Evolutionary conservation across 2,113 vertebrate genomes (phyloP).

Genomic region (Corvus hawaiiensis): DNA sequence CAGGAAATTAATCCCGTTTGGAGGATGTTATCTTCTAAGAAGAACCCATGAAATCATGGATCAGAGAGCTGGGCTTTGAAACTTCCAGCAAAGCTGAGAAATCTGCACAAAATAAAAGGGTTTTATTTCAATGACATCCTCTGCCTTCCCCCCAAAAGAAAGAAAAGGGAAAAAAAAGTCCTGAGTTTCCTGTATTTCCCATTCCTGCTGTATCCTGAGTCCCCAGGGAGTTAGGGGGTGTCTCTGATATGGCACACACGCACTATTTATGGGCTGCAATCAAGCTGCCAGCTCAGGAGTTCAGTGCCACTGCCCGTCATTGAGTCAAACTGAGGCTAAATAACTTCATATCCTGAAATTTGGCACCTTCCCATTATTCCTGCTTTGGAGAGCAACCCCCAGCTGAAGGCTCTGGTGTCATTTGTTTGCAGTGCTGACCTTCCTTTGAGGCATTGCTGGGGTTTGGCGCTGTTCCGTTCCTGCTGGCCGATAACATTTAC

Average conservation of each 20-base stretch:
- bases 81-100: background rate
- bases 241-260: background rate
- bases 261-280: background rate
- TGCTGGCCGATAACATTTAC: background rate
- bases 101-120: background rate
- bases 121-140: background rate
- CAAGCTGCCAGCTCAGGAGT: background rate
- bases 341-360: background rate
- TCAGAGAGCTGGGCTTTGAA: background rate
- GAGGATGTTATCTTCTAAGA: background rate
- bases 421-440: background rate
- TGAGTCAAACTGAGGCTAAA: background rate
- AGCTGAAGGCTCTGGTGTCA: background rate
- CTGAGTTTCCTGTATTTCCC: accelerated
- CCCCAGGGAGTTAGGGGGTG: background rate
- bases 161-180: accelerated
- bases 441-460: background rate
- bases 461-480: background rate
- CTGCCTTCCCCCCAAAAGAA: background rate
- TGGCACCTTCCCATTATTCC: background rate
- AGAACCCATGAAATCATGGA: background rate
- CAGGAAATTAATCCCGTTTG: background rate
- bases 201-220: background rate
- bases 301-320: background rate
- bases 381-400: background rate